These are phyloP conservation scores for Hirtodrosophila confusa DNA, from an alignment of 2,888 invertebrate species.

Conservation along the genomic window DNA sequence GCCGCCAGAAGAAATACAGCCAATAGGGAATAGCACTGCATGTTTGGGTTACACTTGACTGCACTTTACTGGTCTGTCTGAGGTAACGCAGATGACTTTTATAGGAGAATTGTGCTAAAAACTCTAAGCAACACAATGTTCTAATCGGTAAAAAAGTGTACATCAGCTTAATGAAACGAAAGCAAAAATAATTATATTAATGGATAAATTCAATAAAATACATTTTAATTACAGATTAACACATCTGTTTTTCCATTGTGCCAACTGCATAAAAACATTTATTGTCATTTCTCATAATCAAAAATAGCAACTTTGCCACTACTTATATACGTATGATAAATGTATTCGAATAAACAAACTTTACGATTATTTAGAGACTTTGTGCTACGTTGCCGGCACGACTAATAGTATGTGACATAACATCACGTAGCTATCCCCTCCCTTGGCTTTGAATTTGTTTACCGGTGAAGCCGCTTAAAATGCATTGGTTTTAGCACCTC, in stretches of 20 bases:
- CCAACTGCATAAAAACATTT: constrained; percentile 18
- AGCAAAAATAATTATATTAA: constrained; percentile 31
- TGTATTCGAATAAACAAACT: constrained; percentile 2
- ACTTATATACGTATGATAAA: constrained; percentile 29
- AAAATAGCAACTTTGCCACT: constrained; percentile 32
- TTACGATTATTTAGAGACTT: constrained; percentile 5
- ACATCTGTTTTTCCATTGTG: constrained; percentile 26
- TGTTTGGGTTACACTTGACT: constrained; percentile 45
- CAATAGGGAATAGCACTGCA: constrained; percentile 67
- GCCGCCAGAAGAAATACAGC: constrained; percentile 51
- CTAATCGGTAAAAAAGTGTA: constrained; percentile 35
- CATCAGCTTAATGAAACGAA: constrained; percentile 18
- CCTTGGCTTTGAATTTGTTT: background rate
- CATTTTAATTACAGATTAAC: constrained; percentile 72
- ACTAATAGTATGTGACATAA: constrained; percentile 2
- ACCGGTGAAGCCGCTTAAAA: too few relatives aligned
- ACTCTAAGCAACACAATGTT: constrained; percentile 31
- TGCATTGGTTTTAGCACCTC: too few relatives aligned
- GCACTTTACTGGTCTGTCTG: constrained; percentile 52
- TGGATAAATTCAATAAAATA: constrained; percentile 53
- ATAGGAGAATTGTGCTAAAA: constrained; percentile 36
- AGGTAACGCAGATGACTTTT: constrained; percentile 46
- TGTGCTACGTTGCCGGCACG: constrained; percentile 1
- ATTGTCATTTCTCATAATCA: constrained; percentile 34
- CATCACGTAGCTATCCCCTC: background rate